phyloP scores from a whole-genome alignment of 1,140 invertebrate species.

The Arion vulgaris region DNA sequence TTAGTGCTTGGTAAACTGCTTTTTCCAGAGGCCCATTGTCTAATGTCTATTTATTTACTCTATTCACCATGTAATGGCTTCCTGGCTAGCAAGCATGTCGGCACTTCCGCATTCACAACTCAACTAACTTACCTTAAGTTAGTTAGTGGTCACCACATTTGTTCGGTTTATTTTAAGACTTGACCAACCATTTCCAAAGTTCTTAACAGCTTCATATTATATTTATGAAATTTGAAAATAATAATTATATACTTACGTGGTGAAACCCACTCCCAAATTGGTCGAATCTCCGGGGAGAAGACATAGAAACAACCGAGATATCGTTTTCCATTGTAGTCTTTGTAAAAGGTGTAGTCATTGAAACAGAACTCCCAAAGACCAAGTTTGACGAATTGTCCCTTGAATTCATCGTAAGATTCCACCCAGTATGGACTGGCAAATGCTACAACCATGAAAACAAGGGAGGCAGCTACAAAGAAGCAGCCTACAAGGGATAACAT shows the following conservation, averaged over 20 bases:
- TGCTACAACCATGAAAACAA: conserved; percentile 81
- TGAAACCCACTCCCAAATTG: conserved; percentile 92
- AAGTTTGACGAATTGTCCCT: conserved; percentile 92
- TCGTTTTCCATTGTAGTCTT: conserved; percentile 90
- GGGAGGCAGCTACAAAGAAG: conserved; percentile 57
- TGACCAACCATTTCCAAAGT: too few species aligned
- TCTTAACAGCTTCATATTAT: too few species aligned
- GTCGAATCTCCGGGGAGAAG: conserved; percentile 90
- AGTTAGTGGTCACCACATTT: too few species aligned
- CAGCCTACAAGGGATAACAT: conserved; percentile 53
- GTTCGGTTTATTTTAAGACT: too few species aligned
- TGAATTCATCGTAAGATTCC: conserved; percentile 91
- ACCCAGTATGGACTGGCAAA: conserved; percentile 98
- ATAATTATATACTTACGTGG: conserved; percentile 78
- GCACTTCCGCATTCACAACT: too few species aligned
- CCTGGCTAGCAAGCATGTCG: too few species aligned
- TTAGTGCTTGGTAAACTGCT: too few species aligned
- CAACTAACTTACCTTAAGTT: too few species aligned
- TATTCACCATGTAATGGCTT: too few species aligned
- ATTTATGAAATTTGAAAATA: neutral
- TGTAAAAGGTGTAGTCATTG: conserved; percentile 90
- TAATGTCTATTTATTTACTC: too few species aligned
- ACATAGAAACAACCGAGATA: conserved; percentile 95
- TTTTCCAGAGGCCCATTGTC: too few species aligned
- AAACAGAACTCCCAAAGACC: conserved; percentile 98